Evolutionary conservation across 2,113 vertebrate genomes (phyloP).

Genomic region (Pelusios castaneus): DNA sequence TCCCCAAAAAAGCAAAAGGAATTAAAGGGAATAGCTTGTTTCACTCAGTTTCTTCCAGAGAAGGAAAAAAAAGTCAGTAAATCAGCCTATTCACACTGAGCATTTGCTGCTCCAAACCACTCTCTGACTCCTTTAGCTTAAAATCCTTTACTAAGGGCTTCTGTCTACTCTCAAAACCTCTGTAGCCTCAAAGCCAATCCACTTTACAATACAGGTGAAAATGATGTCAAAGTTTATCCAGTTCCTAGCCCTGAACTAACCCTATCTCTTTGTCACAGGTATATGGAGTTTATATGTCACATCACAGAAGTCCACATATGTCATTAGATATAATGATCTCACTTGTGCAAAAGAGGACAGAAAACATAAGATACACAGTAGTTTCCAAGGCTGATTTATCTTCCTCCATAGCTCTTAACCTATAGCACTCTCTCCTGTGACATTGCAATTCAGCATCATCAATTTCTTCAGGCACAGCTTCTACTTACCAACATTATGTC

Average conservation of each 20-base stretch:
- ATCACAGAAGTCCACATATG: neutral
- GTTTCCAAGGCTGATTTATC: neutral
- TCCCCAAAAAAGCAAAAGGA: neutral
- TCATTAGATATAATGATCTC: neutral
- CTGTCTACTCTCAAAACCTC: neutral
- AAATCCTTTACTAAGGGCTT: neutral
- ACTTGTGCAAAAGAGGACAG: neutral
- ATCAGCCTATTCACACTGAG: neutral
- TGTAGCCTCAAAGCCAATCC: neutral
- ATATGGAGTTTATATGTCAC: neutral
- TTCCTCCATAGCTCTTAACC: neutral
- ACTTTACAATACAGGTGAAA: neutral
- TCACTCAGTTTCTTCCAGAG: neutral
- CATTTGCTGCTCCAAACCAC: neutral
- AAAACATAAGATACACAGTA: neutral
- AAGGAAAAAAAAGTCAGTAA: neutral
- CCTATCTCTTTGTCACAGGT: neutral
- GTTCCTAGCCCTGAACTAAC: neutral
- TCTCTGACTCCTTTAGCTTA: neutral
- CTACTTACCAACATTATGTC: neutral
- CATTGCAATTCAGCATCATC: neutral
- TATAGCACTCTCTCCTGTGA: neutral
- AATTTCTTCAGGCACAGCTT: neutral
- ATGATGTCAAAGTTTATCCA: fast-evolving
- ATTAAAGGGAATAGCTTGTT: neutral